A percentile compares a stretch with the other conserved stretches of the same genome.
phyloP scores from a whole-genome alignment of 2,113 vertebrate genomes.

The Coptodon bakossiorum region DNA sequence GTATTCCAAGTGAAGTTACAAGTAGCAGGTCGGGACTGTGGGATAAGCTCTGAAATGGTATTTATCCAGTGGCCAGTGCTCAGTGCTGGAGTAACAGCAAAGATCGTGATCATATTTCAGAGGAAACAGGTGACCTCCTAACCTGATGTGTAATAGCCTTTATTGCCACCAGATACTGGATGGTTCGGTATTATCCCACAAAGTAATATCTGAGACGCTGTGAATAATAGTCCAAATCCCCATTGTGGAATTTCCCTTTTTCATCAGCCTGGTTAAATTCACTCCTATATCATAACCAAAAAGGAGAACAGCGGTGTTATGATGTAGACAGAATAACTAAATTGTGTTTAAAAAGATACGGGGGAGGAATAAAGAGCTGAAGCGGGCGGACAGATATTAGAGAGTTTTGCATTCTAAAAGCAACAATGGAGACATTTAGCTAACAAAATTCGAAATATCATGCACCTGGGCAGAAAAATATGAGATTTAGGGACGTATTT shows the following conservation, averaged over 20 bases:
- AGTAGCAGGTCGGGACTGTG: neutral
- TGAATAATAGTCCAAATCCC: slow-evolving; percentile 43
- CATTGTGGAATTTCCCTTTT: slow-evolving; percentile 8
- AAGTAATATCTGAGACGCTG: slow-evolving; percentile 18
- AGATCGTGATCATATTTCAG: slow-evolving; percentile 32
- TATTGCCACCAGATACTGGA: slow-evolving; percentile 11
- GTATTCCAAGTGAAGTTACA: neutral
- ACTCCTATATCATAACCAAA: neutral
- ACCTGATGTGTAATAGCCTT: slow-evolving; percentile 3
- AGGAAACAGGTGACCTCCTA: slow-evolving; percentile 33
- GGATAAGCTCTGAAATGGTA: neutral
- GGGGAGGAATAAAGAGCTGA: slow-evolving; percentile 1
- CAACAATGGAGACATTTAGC: neutral
- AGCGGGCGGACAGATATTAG: neutral
- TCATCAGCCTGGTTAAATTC: slow-evolving; percentile 22
- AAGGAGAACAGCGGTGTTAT: slow-evolving; percentile 16
- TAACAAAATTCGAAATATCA: neutral
- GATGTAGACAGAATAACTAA: slow-evolving; percentile 3
- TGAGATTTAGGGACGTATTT: neutral
- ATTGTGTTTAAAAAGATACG: neutral
- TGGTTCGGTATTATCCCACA: slow-evolving; percentile 5
- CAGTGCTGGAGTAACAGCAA: neutral
- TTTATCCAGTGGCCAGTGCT: neutral
- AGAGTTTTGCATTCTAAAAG: neutral
- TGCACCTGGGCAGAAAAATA: neutral